Evolutionary conservation across 2,888 invertebrate genomes (phyloP).

Genomic region (Acleris sparsana): DNA sequence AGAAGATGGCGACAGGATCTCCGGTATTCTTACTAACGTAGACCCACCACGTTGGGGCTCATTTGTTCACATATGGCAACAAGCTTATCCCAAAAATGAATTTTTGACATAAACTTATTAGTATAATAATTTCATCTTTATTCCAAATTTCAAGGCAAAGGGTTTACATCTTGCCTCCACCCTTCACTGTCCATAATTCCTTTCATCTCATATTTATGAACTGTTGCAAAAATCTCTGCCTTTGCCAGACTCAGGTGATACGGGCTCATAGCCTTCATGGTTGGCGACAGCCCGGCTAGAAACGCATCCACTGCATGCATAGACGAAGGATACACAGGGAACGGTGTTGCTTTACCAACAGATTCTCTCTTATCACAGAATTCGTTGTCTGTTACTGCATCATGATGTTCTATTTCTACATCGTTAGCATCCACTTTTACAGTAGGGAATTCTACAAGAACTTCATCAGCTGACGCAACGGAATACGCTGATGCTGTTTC

Average conservation of each 20-base stretch:
- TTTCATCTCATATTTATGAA: constrained; percentile 34
- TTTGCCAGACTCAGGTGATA: constrained; percentile 36
- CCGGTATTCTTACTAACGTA: too few species aligned
- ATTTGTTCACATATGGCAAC: too few species aligned
- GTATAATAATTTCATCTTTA: too few species aligned
- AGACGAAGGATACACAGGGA: not conserved
- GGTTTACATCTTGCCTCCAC: constrained; percentile 24
- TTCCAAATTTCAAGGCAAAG: constrained; percentile 1
- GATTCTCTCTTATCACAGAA: constrained; percentile 2
- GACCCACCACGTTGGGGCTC: too few species aligned
- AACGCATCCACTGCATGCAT: constrained; percentile 37
- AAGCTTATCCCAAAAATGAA: too few species aligned
- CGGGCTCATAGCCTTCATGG: constrained; percentile 36
- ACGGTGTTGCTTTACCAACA: not conserved
- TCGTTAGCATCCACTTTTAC: not conserved
- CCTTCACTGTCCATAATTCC: constrained; percentile 23
- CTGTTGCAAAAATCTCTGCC: constrained; percentile 37
- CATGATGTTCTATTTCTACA: constrained; percentile 3
- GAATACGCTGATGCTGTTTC: not conserved
- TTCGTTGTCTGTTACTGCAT: constrained; percentile 7
- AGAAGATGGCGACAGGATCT: too few species aligned
- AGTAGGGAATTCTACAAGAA: not conserved
- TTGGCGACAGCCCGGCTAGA: constrained; percentile 35
- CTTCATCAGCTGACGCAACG: not conserved
- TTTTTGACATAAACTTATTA: too few species aligned